Evolutionary conservation across 2,888 invertebrate genomes (phyloP), one percentile per base, ranked within the genome.

Genomic region (Icerya purchasi): DNA sequence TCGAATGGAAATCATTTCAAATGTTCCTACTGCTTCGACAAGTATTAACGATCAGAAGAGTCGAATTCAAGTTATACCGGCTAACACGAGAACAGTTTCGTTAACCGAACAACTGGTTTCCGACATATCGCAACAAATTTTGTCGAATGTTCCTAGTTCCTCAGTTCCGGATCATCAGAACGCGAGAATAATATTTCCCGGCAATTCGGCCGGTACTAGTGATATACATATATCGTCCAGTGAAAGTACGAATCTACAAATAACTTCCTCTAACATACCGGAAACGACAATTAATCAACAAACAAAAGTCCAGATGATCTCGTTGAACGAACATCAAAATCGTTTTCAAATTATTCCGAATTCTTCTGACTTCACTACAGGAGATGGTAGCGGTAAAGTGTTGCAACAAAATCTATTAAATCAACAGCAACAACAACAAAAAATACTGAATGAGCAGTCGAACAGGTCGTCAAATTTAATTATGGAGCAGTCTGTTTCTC

Each of bases 91-190:
- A 21, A 61, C 62, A 1, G 61, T 65, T 54, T 64, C 64, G 10
- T 53, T 65, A 22, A 63, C 65, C 8, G 65, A 65, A 50, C 65
- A 63, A 23, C 53, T 60, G 1, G 60, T 60, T 19, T 60, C 60
- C 52, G 60, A 60, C 22, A 59, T 59, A 22, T 59, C 59, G 53
- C 59, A 59, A 22, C 66, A 66, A 56, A 65, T 66, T 50, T 63
- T 66, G 18, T 63, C 65, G 14, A 65, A 65, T 22, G 65, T 66
- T 59, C 66, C 65, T 50, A 64, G 62, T 19, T 64, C 65, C 1
- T 62, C 59, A 21, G 56, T 60, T 25, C 60, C 53, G 36, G 60
- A 60, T 18, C 60, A 60, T 36, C 5, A 14, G 24, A 60, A 55
- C 51, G 52, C 60, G 22, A 24, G 52, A 14, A 18, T 60, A 25